phyloP scores from a whole-genome alignment of 1,140 invertebrate species.

The Mamestra configurata region DNA sequence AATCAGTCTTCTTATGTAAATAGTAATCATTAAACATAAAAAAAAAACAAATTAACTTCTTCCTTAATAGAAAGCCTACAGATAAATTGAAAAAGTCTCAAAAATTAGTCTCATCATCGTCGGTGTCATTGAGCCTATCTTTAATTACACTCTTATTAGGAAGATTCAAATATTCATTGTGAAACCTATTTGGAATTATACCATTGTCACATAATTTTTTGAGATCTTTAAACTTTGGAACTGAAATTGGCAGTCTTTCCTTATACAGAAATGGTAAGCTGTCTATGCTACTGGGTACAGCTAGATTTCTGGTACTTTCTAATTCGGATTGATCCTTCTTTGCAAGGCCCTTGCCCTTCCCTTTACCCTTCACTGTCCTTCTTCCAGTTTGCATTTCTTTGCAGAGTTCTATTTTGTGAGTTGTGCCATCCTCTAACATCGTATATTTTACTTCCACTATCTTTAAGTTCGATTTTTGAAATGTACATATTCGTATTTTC shows the following conservation, averaged over 20 bases:
- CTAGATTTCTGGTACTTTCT: not conserved
- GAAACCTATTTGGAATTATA: not conserved
- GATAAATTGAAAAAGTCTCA: no score
- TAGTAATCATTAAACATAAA: no score
- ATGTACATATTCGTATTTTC: not conserved
- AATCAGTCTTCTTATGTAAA: no score
- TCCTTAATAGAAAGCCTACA: no score
- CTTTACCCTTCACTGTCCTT: not conserved
- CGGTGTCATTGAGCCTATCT: not conserved
- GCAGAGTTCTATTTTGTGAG: not conserved
- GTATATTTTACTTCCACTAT: not conserved
- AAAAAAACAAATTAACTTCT: no score
- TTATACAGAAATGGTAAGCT: not conserved
- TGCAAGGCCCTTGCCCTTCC: not conserved
- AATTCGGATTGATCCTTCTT: not conserved
- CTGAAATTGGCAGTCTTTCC: constrained; percentile 34
- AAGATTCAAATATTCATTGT: not conserved
- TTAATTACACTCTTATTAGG: not conserved
- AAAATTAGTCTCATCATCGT: not conserved
- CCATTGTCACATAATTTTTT: not conserved
- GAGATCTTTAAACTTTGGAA: constrained; percentile 41
- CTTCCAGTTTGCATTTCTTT: not conserved
- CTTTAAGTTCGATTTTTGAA: not conserved
- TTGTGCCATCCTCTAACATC: not conserved
- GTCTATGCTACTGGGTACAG: not conserved